Conservation (phyloP, 1,140 invertebrate species). For the Saxidomus purpurata region DNA sequence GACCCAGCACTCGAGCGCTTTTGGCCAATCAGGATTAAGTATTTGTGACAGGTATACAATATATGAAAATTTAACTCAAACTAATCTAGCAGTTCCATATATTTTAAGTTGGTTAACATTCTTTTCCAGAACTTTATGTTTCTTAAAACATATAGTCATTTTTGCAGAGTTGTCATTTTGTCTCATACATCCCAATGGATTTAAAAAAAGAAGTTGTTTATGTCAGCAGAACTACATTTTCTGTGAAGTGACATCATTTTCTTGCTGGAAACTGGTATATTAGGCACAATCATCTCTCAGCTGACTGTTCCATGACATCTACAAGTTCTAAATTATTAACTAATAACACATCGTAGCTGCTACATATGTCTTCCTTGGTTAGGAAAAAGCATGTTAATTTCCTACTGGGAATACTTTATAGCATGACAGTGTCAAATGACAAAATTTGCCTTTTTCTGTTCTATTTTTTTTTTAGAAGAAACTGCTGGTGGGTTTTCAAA, state of each 20-base stretch:
- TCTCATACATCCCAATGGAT: no score
- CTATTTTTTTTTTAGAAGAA: background rate
- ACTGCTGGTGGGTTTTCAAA: no score
- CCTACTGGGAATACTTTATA: background rate
- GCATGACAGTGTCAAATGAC: background rate
- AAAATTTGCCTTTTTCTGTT: background rate
- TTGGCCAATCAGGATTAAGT: no score
- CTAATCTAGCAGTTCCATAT: no score
- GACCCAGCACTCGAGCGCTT: no score
- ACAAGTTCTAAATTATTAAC: constrained; percentile 35
- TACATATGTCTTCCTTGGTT: background rate
- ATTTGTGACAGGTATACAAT: no score
- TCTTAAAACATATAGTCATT: no score
- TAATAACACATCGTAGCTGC: background rate
- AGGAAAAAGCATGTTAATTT: background rate
- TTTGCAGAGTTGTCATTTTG: no score
- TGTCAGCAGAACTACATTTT: background rate
- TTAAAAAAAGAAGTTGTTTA: background rate
- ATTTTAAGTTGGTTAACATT: no score
- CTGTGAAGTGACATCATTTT: background rate
- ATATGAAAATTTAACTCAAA: no score
- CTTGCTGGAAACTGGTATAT: background rate
- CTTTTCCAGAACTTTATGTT: no score
- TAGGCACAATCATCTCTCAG: background rate
- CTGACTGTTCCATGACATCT: background rate